Conservation (phyloP, 1,140 invertebrate genomes). For the Helicoverpa zea region DNA sequence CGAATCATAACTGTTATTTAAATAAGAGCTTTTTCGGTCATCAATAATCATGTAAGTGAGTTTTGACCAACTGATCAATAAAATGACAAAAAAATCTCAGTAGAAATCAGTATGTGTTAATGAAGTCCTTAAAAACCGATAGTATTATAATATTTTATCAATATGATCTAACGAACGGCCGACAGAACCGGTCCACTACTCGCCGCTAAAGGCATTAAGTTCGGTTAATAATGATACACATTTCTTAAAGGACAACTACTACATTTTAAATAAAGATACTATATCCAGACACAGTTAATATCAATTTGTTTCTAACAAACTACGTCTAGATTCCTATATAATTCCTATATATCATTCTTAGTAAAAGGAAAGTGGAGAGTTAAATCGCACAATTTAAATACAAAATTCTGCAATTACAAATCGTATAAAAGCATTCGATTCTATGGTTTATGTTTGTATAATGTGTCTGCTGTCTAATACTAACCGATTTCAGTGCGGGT, state of each 20-base stretch:
- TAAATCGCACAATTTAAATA: no score
- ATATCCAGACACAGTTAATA: not conserved
- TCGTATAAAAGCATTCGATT: conserved; percentile 9
- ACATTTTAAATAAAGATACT: conserved; percentile 4
- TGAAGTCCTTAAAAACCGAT: conserved; percentile 21
- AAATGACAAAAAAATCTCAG: not conserved
- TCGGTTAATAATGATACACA: conserved; percentile 5
- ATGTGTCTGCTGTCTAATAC: not conserved
- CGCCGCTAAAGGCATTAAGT: not conserved
- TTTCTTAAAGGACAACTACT: conserved; percentile 20
- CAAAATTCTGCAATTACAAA: no score
- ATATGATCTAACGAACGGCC: conserved; percentile 8
- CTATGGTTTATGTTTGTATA: not conserved
- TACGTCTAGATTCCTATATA: not conserved
- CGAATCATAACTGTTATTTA: not conserved
- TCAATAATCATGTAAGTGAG: no score
- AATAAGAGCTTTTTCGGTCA: not conserved
- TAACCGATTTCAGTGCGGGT: conserved; percentile 1
- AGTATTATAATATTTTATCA: conserved; percentile 35
- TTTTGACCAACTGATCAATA: not conserved
- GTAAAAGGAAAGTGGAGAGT: no score
- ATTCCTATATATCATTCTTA: no score
- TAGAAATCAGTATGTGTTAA: conserved; percentile 13
- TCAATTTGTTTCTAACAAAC: not conserved
- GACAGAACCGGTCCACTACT: conserved; percentile 1